Base-by-base conservation (phyloP, 2,888 invertebrate species). In the Stenoptilia bipunctidactyla region DNA sequence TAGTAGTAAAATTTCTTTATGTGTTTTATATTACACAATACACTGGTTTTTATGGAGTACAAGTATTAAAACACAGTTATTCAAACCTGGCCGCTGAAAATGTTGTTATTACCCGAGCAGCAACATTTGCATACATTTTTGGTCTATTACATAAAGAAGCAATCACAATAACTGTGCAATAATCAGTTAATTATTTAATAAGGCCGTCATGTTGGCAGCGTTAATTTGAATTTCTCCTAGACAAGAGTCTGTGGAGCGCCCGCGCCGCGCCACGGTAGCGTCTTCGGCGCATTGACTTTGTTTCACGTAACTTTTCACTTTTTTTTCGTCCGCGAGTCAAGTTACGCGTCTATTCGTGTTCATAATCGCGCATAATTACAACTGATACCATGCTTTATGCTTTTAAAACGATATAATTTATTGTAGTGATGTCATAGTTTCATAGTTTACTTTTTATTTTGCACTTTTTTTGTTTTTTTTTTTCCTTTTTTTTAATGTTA, bases 241-340 rank as follows among this genome's bases (percentile, higher is more conserved):
- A 25, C 5, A 6, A 25, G 25, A 25, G 9, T 25, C 25, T 5
- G n/a, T 5, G 20, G 20, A 20, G 20, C n/a, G n/a, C n/a, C 20
- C 20, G 20, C 3, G 42, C 42, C 43, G 43, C 42, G 42, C 44
- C 45, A 47, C 43, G 51, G 51, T 52, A 61, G 61, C 67, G n/a
- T n/a, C n/a, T n/a, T n/a, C n/a, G 30, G 30, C 30, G 30, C 30
- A 30, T n/a, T n/a, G 30, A 30, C 30, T 64, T 55, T 48, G 51
- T 56, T 53, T 56, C 61, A 46, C 51, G 58, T 55, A 47, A 59
- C 67, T 72, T 82, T 82, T 80, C 82, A 79, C 82, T 83, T 80
- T 80, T 79, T 80, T 82, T 82, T 75, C 67, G 69, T 59, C 61
- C 55, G 66, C 58, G 60, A 60, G 55, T 60, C 56, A 55, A 67